These are phyloP conservation scores for Chloropsis cyanopogon DNA, from an alignment of 2,113 vertebrate species.

Conservation along the genomic window DNA sequence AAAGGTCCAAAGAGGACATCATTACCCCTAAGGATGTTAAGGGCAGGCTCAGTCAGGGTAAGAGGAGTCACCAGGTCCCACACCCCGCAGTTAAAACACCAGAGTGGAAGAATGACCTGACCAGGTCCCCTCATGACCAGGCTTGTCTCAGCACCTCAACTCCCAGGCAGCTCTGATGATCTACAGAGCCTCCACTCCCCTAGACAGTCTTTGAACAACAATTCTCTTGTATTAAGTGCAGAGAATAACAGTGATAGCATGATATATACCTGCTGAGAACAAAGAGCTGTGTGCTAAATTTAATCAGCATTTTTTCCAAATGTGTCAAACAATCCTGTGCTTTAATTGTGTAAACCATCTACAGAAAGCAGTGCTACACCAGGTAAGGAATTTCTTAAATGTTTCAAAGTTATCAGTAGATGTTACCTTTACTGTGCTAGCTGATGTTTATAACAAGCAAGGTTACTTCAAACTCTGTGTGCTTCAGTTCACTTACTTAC, in stretches of 20 bases:
- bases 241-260: neutral
- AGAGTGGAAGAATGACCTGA: neutral
- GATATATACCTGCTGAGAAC: neutral
- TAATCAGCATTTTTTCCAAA: neutral
- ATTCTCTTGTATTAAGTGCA: neutral
- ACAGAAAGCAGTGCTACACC: neutral
- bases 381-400: neutral
- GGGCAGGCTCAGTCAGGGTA: neutral
- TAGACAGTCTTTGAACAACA: neutral
- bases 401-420: neutral
- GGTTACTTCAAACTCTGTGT: neutral
- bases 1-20: neutral
- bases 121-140: neutral
- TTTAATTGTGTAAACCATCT: neutral
- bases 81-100: neutral
- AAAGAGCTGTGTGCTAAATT: neutral
- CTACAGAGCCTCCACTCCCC: neutral
- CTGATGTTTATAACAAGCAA: neutral
- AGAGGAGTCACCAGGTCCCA: neutral
- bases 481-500: neutral
- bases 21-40: neutral
- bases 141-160: neutral
- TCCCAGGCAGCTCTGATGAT: neutral
- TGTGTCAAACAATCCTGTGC: neutral
- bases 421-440: neutral